Conservation (phyloP, 2,888 invertebrate genomes). For the Lysandra bellargus region DNA sequence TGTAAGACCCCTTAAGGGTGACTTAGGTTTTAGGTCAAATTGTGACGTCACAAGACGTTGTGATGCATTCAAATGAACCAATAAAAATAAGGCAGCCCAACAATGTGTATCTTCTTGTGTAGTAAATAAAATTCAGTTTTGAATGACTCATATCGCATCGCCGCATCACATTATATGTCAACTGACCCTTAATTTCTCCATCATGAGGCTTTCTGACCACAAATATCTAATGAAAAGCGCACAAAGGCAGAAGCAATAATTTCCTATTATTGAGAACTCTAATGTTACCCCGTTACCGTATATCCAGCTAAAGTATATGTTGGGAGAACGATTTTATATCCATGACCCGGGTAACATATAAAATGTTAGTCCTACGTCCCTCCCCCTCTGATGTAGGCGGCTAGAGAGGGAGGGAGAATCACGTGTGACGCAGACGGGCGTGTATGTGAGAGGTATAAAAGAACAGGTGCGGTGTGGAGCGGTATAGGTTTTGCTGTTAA, state of each 20-base stretch:
- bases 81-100: too few species aligned
- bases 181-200: background rate
- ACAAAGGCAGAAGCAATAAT: slow-evolving; percentile 56
- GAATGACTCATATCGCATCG: background rate
- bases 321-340: slow-evolving; percentile 78
- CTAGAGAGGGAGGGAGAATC: slow-evolving; percentile 56
- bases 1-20: too few species aligned
- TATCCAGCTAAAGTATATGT: slow-evolving; percentile 57
- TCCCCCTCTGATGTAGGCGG: slow-evolving; percentile 56
- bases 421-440: slow-evolving; percentile 70
- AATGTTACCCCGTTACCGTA: slow-evolving; percentile 58
- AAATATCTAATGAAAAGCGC: background rate
- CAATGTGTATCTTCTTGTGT: too few species aligned
- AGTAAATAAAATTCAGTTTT: background rate
- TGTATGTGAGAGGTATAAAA: slow-evolving; percentile 60
- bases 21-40: too few species aligned
- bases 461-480: slow-evolving; percentile 53
- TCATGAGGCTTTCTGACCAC: background rate
- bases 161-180: background rate
- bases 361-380: slow-evolving; percentile 74
- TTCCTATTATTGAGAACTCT: slow-evolving; percentile 70
- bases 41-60: too few species aligned
- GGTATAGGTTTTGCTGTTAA: slow-evolving; percentile 37
- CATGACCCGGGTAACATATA: slow-evolving; percentile 81
- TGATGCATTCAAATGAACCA: too few species aligned